Percentiles rank a stretch among this genome's conserved stretches.
These are phyloP conservation scores for Gracilinanus agilis DNA, from an alignment of 2,113 vertebrate genomes.

Conservation along the genomic window DNA sequence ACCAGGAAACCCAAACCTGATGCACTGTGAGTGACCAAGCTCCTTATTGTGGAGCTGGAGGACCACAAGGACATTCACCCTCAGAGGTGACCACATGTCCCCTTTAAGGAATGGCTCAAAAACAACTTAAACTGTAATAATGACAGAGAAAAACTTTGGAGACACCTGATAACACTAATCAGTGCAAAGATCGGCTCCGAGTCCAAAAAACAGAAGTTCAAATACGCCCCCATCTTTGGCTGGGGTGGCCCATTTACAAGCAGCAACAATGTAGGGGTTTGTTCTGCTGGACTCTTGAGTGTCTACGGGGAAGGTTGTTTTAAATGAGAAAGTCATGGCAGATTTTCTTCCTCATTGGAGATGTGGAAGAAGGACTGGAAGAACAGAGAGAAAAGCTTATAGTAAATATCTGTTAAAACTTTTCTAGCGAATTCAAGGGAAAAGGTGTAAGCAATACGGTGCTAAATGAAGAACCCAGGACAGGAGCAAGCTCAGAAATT, in stretches of 20 bases:
- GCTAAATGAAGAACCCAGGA: neutral
- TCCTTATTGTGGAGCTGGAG: neutral
- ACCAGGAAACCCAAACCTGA: neutral
- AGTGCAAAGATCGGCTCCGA: neutral
- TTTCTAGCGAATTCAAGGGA: neutral
- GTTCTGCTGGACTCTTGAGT: too few species aligned
- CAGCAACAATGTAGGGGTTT: neutral
- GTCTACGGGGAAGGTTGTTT: neutral
- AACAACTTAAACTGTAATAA: neutral
- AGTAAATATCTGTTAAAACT: neutral
- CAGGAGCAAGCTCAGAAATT: neutral
- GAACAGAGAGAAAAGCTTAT: neutral
- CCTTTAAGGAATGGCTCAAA: neutral
- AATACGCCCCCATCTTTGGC: neutral
- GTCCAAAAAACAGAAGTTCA: neutral
- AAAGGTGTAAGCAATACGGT: neutral
- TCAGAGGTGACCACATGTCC: neutral
- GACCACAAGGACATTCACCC: neutral
- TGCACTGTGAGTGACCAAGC: neutral
- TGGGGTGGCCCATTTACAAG: neutral
- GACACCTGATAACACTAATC: too few species aligned
- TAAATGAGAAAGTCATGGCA: neutral
- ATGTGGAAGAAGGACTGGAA: neutral
- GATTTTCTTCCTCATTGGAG: neutral
- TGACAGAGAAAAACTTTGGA: neutral